Conservation (phyloP, 2,113 vertebrate genomes). For the Microtus pennsylvanicus region DNA sequence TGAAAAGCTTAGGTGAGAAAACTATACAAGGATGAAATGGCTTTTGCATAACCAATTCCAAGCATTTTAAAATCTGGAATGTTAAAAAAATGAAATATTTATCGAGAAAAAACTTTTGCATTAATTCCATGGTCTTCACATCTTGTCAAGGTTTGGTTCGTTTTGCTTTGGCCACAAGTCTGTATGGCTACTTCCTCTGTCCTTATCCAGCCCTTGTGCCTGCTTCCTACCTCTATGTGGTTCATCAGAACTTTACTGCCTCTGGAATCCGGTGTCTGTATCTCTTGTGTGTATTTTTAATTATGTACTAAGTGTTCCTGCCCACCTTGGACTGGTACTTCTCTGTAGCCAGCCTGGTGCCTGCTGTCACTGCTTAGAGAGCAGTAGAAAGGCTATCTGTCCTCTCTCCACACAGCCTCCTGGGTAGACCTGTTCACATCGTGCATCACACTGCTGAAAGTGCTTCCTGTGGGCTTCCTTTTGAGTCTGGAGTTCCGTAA, state of each 20-base stretch:
- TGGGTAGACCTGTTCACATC: background rate
- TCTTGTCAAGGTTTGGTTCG: background rate
- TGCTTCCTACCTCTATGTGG: background rate
- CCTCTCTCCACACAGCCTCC: background rate
- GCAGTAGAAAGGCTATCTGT: too few relatives aligned
- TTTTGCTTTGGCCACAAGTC: background rate
- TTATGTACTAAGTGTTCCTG: background rate
- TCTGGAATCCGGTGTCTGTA: too few relatives aligned
- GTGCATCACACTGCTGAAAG: background rate
- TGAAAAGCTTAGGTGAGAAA: background rate
- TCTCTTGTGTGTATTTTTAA: background rate
- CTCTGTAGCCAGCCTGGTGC: background rate
- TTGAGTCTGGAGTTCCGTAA: background rate
- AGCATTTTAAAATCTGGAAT: background rate
- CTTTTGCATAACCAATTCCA: background rate
- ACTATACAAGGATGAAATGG: background rate
- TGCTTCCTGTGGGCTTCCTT: background rate
- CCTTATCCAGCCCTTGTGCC: background rate
- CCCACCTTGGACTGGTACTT: background rate
- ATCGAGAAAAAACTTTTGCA: background rate
- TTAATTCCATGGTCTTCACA: background rate
- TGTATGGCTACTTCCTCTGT: background rate
- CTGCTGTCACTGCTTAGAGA: background rate
- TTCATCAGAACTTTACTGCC: background rate
- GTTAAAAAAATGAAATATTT: slow-evolving; percentile 39